Evolutionary conservation across 2,113 vertebrate genomes (phyloP), one percentile per base, ranked within the genome.

Genomic region (Agapornis roseicollis): DNA sequence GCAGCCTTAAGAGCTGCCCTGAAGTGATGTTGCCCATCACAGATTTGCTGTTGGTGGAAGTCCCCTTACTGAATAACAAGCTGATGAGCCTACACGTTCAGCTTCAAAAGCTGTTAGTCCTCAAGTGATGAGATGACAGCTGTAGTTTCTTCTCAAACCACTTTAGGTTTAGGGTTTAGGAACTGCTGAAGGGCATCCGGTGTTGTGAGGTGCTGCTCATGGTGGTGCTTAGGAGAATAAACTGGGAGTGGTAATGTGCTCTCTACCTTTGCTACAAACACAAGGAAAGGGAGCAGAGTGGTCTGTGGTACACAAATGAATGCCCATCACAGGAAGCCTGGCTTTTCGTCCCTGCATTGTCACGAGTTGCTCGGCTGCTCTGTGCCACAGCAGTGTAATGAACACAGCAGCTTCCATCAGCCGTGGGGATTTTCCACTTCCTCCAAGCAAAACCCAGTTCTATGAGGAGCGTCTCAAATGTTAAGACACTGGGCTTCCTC

Each of bases 331-430:
- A 6, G 61, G n/a, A 88, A 61, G 20, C 31, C 2, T 79, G 35
- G 37, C 14, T 63, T 71, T 92, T 53, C 49, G 25, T 41, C 11
- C 8, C 37, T 46, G 33, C 3, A 0, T 7, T 41, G n/a, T 29
- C 80, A 65, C 1, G 1, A 69, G 12, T 11, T 3, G 0, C 37
- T 49, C 2, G 1, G 13, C 28, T 58, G 3, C 47, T 69, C 68
- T 69, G 4, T 20, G 41, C 39, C 49, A 10, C 10, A 12, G 1
- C 0, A 0, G 0, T 27, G 18, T 4, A 6, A 79, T 1, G 39
- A 83, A 46, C n/a, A 17, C 0, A 1, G 60, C 53, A 88, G 27
- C 24, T 86, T 53, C 86, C 77, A 28, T 27, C 55, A 60, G 44
- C 49, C 8, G 7, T 1, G 0, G 13, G 79, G 55, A 29, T 85